A percentile compares a stretch with the other conserved stretches of the same genome.
phyloP scores from a whole-genome alignment of 2,797 vertebrate genomes.

The Percopsis omiscomaycus region DNA sequence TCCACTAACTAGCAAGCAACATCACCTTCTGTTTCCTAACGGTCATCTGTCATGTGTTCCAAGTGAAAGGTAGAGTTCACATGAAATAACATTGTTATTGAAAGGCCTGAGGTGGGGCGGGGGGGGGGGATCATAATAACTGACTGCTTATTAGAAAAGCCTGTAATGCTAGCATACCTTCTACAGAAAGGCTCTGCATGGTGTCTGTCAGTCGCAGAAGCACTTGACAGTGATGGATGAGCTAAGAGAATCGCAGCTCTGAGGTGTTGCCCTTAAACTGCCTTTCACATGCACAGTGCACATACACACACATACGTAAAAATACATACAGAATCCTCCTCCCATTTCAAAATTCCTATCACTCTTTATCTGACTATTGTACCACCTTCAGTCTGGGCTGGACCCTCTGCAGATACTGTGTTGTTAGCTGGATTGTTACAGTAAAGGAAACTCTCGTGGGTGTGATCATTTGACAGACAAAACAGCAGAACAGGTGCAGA shows the following conservation, averaged over 20 bases:
- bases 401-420: slow-evolving; percentile 24
- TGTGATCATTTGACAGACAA: slow-evolving; percentile 19
- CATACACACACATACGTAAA: slow-evolving; percentile 9
- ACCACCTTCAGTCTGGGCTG: slow-evolving; percentile 16
- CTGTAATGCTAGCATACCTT: slow-evolving; percentile 6
- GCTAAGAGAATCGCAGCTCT: slow-evolving; percentile 41
- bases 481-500: slow-evolving; percentile 64
- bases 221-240: slow-evolving; percentile 49
- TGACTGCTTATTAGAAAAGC: not conserved
- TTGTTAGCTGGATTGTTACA: slow-evolving; percentile 75
- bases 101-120: not conserved
- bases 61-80: not conserved
- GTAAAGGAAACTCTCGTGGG: slow-evolving; percentile 55
- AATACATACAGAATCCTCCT: slow-evolving; percentile 21
- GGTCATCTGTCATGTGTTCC: not conserved
- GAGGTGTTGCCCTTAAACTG: slow-evolving; percentile 55
- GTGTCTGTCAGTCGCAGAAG: slow-evolving; percentile 26
- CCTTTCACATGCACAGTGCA: slow-evolving; percentile 40
- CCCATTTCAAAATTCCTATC: slow-evolving; percentile 33
- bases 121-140: not conserved
- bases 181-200: slow-evolving; percentile 16
- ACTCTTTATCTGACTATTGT: slow-evolving; percentile 20
- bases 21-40: not conserved
- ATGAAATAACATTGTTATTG: not conserved
- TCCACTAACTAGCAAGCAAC: slow-evolving; percentile 34